Base-by-base conservation (phyloP, 2,888 invertebrate genomes). In the Nomada flava region DNA sequence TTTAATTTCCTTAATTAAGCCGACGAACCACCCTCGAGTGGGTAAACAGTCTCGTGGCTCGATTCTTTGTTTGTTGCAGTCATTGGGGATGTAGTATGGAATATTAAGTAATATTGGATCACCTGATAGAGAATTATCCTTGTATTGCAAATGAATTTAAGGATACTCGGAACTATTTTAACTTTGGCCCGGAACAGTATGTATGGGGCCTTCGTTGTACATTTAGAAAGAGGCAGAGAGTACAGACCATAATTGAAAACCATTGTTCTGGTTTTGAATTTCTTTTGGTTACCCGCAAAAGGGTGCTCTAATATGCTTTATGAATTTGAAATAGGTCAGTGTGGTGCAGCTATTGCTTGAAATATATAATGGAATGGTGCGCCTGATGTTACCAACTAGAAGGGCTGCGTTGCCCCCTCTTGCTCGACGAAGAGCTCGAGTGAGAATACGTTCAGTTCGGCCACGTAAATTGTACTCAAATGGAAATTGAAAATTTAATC, bases 1-100 rank as follows among this genome's bases (percentile, higher is more conserved):
- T 86, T 85, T 83, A 88, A 82, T 87, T 88, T 80, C 75, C 63
- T 84, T 86, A 85, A 87, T 85, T 87, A 83, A 86, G 78, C 42
- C 59, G 18, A 62, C 11, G 70, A 26, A 57, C 47, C 71, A 18
- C 29, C 53, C 62, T 52, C 68, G 72, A 79, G 75, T 77, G 55
- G 20, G 13, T 59, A 52, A 57, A 63, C 72, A 70, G 57, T 71
- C 53, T 10, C 57, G 26, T 26, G 42, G 63, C 53, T 29, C 36
- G 13, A n/a, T 59, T 50, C 65, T 72, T 65, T 47, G 23, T 36
- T 15, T 50, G 47, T 53, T n/a, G 26, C n/a, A 59, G 23, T 42
- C 23, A 55, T 29, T 11, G 29, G 4, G 15, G 11, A 59, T 47
- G 47, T 26, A 15, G 3, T 13, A 29, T 47, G 36, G 36, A 7